These are phyloP conservation scores for Lagria hirta DNA, from an alignment of 2,888 invertebrate genomes.

Conservation along the genomic window DNA sequence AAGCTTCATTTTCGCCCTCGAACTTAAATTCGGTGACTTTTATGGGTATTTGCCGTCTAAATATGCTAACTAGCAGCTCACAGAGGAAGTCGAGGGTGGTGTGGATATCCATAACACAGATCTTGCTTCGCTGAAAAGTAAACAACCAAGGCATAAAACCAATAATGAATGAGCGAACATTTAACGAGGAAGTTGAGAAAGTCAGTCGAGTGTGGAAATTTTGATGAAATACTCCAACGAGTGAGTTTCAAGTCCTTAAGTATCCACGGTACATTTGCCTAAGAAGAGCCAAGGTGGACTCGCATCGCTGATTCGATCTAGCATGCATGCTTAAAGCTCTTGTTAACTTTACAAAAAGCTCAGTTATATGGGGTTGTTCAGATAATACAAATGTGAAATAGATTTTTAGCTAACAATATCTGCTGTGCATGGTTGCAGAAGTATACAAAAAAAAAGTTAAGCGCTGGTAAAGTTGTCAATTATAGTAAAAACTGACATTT, in stretches of 20 bases:
- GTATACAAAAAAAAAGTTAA: no score
- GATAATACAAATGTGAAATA: no score
- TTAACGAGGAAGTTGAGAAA: constrained; percentile 43
- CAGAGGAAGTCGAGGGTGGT: constrained; percentile 24
- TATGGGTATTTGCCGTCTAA: constrained; percentile 24
- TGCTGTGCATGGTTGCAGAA: no score
- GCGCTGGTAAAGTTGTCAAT: no score
- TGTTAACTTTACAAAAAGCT: no score
- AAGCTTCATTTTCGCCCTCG: no score
- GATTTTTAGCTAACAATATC: no score
- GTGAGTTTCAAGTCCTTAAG: constrained; percentile 42
- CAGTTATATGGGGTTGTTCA: no score
- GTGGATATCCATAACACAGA: constrained; percentile 23
- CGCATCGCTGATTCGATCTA: constrained; percentile 41
- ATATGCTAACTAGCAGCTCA: constrained; percentile 27
- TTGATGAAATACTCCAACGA: constrained; percentile 45
- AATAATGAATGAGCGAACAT: constrained; percentile 38
- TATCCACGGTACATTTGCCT: constrained; percentile 48
- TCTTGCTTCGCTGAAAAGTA: constrained; percentile 28
- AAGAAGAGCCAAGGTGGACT: constrained; percentile 46
- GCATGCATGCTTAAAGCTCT: constrained; percentile 46
- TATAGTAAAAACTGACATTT: no score
- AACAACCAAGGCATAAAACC: constrained; percentile 40
- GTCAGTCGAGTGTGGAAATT: constrained; percentile 43
- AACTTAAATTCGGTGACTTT: constrained; percentile 21